A percentile compares a stretch with the other conserved stretches of the same genome.
Evolutionary conservation across 1,140 invertebrate species (phyloP).

Genomic region (Diorhabda carinulata): DNA sequence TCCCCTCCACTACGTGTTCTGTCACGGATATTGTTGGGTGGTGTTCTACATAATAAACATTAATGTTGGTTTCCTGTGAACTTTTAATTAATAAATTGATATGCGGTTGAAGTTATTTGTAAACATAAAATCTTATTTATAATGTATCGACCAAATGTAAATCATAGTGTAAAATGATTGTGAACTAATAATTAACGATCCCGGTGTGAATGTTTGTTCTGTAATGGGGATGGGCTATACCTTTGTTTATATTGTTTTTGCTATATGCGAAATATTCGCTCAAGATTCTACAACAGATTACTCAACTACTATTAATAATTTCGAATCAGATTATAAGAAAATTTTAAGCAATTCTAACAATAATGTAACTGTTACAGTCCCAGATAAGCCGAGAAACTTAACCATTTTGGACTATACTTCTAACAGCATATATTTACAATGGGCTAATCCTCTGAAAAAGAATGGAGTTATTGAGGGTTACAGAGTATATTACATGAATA

Average conservation of each 20-base stretch:
- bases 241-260: slow-evolving; percentile 38
- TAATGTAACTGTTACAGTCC: slow-evolving; percentile 53
- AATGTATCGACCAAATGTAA: slow-evolving; percentile 9
- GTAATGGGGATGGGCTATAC: slow-evolving; percentile 41
- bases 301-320: slow-evolving; percentile 22
- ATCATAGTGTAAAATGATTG: slow-evolving; percentile 2
- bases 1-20: slow-evolving; percentile 5
- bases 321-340: slow-evolving; percentile 19
- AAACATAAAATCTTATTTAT: background rate
- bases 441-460: slow-evolving; percentile 69
- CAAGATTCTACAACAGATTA: slow-evolving; percentile 32
- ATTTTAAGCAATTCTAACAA: slow-evolving; percentile 11
- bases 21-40: slow-evolving; percentile 19
- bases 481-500: slow-evolving; percentile 65
- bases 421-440: slow-evolving; percentile 71
- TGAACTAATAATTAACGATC: slow-evolving; percentile 14
- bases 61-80: slow-evolving; percentile 10
- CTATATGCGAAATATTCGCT: slow-evolving; percentile 30
- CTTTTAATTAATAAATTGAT: slow-evolving; percentile 10
- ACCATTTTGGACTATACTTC: slow-evolving; percentile 70
- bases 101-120: background rate
- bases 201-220: slow-evolving; percentile 17
- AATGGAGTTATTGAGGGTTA: slow-evolving; percentile 70
- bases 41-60: slow-evolving; percentile 19
- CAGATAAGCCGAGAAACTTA: slow-evolving; percentile 77